Conservation (phyloP, 2,113 vertebrate genomes). For the Pimephales promelas region DNA sequence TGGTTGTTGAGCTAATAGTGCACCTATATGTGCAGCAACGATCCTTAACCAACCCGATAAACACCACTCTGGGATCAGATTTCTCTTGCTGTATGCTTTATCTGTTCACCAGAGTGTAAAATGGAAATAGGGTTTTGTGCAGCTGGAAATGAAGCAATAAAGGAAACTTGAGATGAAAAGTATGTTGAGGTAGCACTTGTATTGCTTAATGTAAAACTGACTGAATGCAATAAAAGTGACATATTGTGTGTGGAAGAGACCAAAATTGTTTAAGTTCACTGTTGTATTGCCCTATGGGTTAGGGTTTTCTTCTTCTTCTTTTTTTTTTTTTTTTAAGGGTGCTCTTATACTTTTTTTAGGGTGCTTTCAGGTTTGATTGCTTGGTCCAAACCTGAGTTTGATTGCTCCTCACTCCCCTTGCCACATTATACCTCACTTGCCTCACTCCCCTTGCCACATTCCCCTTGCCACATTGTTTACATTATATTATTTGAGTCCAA, state of each 20-base stretch:
- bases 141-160: slow-evolving; percentile 37
- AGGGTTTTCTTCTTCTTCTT: too few relatives aligned
- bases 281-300: too few relatives aligned
- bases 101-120: not conserved
- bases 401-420: too few relatives aligned
- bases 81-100: not conserved
- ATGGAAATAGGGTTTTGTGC: not conserved
- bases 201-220: not conserved
- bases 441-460: too few relatives aligned
- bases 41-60: slow-evolving; percentile 12
- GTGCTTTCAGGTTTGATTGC: too few relatives aligned
- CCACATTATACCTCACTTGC: too few relatives aligned
- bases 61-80: not conserved
- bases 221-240: not conserved
- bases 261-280: not conserved
- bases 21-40: not conserved
- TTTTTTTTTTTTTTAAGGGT: too few relatives aligned
- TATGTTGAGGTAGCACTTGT: slow-evolving; percentile 32
- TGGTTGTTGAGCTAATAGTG: slow-evolving; percentile 1
- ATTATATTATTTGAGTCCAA: too few relatives aligned
- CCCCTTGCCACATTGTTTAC: too few relatives aligned
- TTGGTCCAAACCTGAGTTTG: too few relatives aligned
- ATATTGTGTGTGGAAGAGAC: not conserved
- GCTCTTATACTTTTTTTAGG: too few relatives aligned
- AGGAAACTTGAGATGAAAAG: slow-evolving; percentile 47